Percentiles rank a stretch among this genome's conserved stretches.
Conservation (phyloP, 2,113 vertebrate species). For the Peromyscus leucopus region DNA sequence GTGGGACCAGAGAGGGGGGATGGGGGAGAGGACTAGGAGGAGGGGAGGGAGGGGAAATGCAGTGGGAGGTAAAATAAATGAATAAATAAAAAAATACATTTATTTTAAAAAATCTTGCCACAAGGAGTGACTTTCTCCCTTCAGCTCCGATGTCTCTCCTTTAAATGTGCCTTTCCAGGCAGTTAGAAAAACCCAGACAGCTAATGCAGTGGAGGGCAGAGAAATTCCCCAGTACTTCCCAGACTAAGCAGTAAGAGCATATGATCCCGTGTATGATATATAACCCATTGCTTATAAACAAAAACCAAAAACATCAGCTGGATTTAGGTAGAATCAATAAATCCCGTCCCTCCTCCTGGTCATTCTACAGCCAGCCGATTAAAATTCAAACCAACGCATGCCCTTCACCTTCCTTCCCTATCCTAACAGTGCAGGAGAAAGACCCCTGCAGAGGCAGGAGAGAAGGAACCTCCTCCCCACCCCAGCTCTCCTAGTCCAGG, state of each 20-base stretch:
- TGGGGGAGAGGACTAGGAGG: no score
- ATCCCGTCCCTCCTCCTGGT: not conserved
- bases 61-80: not conserved
- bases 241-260: not conserved
- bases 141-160: not conserved
- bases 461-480: not conserved
- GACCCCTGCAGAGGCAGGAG: not conserved
- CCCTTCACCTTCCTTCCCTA: not conserved
- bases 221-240: not conserved
- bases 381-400: not conserved
- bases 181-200: not conserved
- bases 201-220: not conserved
- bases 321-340: not conserved
- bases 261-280: not conserved
- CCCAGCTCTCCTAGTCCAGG: not conserved
- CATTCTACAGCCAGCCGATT: no score
- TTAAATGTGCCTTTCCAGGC: not conserved
- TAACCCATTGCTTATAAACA: not conserved
- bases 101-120: not conserved
- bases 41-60: not conserved
- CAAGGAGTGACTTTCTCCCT: not conserved
- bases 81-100: not conserved
- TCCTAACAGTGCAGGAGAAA: no score
- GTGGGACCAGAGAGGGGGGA: not conserved
- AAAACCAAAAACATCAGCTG: not conserved